phyloP scores from a whole-genome alignment of 2,888 invertebrate species.

The Strigamia transsilvanica region DNA sequence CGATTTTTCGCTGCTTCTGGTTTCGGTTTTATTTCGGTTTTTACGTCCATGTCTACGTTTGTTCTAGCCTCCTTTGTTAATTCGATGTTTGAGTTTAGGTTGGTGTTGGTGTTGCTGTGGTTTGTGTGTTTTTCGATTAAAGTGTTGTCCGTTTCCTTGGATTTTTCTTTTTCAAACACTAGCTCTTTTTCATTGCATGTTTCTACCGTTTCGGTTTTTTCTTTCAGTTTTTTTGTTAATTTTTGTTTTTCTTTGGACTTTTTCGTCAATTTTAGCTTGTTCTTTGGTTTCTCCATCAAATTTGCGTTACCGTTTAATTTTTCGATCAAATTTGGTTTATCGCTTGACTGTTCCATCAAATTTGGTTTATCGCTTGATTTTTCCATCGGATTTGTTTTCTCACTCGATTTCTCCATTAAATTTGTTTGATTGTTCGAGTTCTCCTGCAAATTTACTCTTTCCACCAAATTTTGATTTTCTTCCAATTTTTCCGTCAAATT shows the following conservation, averaged over 20 bases:
- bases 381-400: background rate
- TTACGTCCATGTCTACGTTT: too few relatives aligned
- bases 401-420: background rate
- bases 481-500: background rate
- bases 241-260: background rate
- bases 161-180: background rate
- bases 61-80: too few relatives aligned
- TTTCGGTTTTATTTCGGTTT: too few relatives aligned
- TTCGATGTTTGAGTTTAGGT: too few relatives aligned
- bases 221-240: too few relatives aligned
- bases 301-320: background rate
- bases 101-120: background rate
- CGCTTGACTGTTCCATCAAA: background rate
- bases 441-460: background rate
- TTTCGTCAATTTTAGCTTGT: background rate
- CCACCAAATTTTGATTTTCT: background rate
- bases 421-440: background rate
- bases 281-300: background rate
- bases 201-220: too few relatives aligned
- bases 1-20: background rate
- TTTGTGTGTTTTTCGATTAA: background rate
- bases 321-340: background rate
- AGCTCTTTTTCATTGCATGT: background rate
- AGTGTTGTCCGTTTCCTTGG: background rate
- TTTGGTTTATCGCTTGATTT: background rate